Evolutionary conservation across 2,113 vertebrate species (phyloP).

Genomic region (Ammodytes dubius): DNA sequence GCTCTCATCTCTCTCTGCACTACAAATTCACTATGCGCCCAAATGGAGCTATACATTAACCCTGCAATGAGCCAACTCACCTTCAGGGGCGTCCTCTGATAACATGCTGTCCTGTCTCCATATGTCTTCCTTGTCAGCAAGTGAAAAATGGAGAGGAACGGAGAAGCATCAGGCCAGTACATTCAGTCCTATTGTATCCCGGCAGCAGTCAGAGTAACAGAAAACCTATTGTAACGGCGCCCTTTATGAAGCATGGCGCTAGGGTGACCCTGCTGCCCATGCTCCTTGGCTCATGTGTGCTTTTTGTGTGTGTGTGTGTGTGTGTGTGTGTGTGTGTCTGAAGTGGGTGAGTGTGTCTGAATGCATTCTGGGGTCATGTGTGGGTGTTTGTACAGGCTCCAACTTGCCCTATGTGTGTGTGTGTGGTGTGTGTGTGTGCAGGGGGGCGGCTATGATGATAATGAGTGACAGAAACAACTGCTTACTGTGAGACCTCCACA

Average conservation of each 20-base stretch:
- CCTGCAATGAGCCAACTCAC: conserved; percentile 73
- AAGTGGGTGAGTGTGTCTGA: conserved; percentile 54
- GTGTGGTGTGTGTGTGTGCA: conserved; percentile 12
- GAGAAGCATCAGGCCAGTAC: conserved; percentile 56
- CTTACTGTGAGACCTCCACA: conserved; percentile 53
- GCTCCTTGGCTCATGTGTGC: conserved; percentile 68
- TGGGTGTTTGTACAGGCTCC: conserved; percentile 73
- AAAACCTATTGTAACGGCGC: conserved; percentile 80
- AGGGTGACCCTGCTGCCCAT: conserved; percentile 79
- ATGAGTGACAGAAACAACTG: conserved; percentile 82
- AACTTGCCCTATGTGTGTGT: conserved; percentile 48
- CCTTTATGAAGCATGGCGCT: conserved; percentile 81
- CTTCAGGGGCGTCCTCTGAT: conserved; percentile 80
- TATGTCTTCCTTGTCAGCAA: conserved; percentile 69
- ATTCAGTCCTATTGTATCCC: conserved; percentile 67
- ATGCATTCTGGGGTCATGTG: conserved; percentile 65
- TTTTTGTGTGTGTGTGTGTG: conserved; percentile 25
- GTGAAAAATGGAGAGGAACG: conserved; percentile 71
- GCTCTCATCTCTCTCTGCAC: conserved; percentile 1
- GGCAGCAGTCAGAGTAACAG: conserved; percentile 72
- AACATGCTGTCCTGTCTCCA: conserved; percentile 79
- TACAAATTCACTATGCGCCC: neutral
- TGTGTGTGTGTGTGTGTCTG: conserved; percentile 43
- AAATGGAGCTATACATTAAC: conserved; percentile 27
- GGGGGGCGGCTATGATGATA: conserved; percentile 64